Evolutionary conservation across 2,797 vertebrate genomes (phyloP).

Genomic region (Pangasius macronema): DNA sequence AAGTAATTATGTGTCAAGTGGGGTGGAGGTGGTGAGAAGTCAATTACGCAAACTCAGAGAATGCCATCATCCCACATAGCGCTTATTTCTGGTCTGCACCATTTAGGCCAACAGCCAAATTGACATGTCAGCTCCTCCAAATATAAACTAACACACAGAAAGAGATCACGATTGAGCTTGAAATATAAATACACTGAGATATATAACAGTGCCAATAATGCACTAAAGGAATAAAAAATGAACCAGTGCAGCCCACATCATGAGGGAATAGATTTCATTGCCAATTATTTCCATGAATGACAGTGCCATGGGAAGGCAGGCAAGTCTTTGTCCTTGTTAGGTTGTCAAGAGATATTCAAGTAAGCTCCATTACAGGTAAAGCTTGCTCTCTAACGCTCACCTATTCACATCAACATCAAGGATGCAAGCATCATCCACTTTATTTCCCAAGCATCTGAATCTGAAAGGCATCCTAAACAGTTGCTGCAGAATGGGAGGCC

Average conservation of each 20-base stretch:
- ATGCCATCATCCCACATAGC: conserved; percentile 37
- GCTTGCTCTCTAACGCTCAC: conserved; percentile 60
- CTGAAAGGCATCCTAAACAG: conserved; percentile 59
- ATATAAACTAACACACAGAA: conserved; percentile 33
- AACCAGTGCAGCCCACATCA: conserved; percentile 24
- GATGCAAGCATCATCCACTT: conserved; percentile 32
- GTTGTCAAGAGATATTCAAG: conserved; percentile 20
- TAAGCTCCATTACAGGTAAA: conserved; percentile 43
- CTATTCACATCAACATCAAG: conserved; percentile 61
- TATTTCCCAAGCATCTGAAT: conserved; percentile 64
- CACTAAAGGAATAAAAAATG: conserved; percentile 18
- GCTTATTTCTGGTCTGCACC: conserved; percentile 36
- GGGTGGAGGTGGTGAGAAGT: conserved; percentile 39
- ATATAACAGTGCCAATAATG: conserved; percentile 27
- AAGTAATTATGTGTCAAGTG: conserved; percentile 43
- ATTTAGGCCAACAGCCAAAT: conserved; percentile 47
- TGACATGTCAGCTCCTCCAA: conserved; percentile 42
- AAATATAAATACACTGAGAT: conserved; percentile 31
- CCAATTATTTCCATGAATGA: conserved; percentile 31
- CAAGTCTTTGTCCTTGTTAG: conserved; percentile 38
- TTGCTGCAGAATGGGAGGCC: conserved; percentile 49
- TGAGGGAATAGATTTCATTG: conserved; percentile 1
- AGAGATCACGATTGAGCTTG: conserved; percentile 17
- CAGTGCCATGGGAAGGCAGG: conserved; percentile 17
- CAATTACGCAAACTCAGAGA: conserved; percentile 40